phyloP scores from a whole-genome alignment of 2,113 vertebrate species.

The Neopipo cinnamomea region DNA sequence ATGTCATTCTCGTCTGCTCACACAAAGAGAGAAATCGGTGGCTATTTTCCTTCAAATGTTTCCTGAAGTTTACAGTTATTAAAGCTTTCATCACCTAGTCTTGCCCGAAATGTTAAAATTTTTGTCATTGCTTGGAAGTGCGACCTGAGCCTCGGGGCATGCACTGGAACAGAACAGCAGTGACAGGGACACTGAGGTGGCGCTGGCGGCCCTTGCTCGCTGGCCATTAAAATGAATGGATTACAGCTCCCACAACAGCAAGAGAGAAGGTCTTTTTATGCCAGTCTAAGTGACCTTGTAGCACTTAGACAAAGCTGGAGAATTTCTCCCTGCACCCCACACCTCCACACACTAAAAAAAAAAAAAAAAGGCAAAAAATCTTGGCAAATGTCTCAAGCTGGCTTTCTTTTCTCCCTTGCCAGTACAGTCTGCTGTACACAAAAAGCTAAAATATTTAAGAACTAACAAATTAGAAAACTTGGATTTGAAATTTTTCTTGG shows the following conservation, averaged over 20 bases:
- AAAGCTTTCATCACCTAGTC: constrained; percentile 13
- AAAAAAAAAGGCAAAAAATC: background rate
- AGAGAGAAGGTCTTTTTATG: background rate
- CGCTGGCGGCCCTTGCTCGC: background rate
- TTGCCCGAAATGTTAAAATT: background rate
- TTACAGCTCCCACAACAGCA: background rate
- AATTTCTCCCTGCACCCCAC: background rate
- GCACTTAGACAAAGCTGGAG: background rate
- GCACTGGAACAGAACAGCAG: background rate
- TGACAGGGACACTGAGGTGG: background rate
- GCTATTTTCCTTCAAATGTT: constrained; percentile 12
- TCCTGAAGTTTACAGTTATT: constrained; percentile 6
- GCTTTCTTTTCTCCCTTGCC: background rate
- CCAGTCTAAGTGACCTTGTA: background rate
- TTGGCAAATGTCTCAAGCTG: background rate
- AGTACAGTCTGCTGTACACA: background rate
- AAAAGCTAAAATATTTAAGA: background rate
- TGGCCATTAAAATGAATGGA: background rate
- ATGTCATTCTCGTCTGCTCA: background rate
- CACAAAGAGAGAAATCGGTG: background rate
- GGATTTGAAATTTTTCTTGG: constrained; percentile 40
- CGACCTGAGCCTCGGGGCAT: background rate
- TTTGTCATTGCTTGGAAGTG: background rate
- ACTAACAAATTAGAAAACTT: constrained; percentile 44
- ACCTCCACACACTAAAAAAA: background rate